These are phyloP conservation scores for Minunthozetes semirufus DNA, from an alignment of 2,888 invertebrate species.

Conservation along the genomic window DNA sequence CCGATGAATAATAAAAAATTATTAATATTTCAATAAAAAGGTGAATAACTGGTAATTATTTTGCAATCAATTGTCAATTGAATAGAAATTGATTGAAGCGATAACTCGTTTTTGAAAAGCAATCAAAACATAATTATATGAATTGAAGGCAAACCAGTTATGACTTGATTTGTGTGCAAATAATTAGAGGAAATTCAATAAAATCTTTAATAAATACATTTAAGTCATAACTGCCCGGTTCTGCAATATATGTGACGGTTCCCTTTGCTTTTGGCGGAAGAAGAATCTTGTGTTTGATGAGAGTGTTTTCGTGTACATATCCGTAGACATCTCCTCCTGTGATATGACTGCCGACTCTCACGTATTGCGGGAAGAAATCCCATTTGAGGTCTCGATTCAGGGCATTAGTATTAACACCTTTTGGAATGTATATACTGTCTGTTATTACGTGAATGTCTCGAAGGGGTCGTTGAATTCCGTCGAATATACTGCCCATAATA, in stretches of 20 bases:
- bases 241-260: conserved; percentile 90
- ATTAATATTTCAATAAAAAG: no score
- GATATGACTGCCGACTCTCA: conserved; percentile 87
- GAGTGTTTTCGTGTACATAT: conserved; percentile 89
- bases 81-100: no score
- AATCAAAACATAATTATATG: no score
- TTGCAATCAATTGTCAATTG: no score
- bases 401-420: conserved; percentile 92
- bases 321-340: conserved; percentile 98
- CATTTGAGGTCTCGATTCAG: conserved; percentile 71
- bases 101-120: no score
- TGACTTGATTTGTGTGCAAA: neutral
- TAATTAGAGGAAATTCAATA: neutral
- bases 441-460: conserved; percentile 89
- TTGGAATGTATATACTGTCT: conserved; percentile 97
- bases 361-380: conserved; percentile 74
- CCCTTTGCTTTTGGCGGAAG: conserved; percentile 91
- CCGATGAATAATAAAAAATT: neutral
- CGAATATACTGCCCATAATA: conserved; percentile 98
- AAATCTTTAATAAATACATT: conserved; percentile 57
- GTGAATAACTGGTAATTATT: no score
- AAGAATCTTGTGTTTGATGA: conserved; percentile 95
- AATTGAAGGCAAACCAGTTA: neutral
- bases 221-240: conserved; percentile 85
- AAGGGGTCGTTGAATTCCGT: conserved; percentile 98